Conservation (phyloP, 2,888 invertebrate genomes). For the Phyllotreta striolata region DNA sequence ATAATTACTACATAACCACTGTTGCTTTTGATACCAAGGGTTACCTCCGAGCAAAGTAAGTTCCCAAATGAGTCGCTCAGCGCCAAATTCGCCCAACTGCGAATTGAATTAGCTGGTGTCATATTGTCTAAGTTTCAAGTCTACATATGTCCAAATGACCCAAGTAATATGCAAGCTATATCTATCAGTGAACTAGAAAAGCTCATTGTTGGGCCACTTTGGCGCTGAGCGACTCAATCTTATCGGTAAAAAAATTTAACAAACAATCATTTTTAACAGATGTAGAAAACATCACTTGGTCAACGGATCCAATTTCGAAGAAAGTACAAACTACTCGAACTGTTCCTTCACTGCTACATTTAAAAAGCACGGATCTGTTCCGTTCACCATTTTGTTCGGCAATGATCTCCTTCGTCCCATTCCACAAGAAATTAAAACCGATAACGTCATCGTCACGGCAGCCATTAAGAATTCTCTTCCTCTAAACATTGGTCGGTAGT, state of each 20-base stretch:
- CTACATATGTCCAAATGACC: too few species aligned
- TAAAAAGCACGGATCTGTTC: constrained; percentile 6
- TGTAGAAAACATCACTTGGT: constrained; percentile 30
- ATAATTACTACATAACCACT: constrained; percentile 19
- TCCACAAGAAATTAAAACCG: constrained; percentile 15
- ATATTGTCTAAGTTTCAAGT: too few species aligned
- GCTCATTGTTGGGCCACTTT: too few species aligned
- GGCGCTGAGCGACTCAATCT: too few species aligned
- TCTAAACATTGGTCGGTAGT: constrained; percentile 31
- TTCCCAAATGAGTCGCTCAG: too few species aligned
- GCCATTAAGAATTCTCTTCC: constrained; percentile 29
- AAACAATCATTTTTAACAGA: constrained; percentile 19
- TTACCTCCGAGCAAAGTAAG: constrained; percentile 28
- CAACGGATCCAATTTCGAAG: constrained; percentile 11
- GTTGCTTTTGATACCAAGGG: constrained; percentile 29
- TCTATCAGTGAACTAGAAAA: too few species aligned
- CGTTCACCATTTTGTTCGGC: constrained; percentile 33
- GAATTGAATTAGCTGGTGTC: too few species aligned
- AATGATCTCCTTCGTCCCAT: constrained; percentile 24
- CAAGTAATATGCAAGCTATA: too few species aligned
- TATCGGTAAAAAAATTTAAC: background rate
- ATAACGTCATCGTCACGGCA: constrained; percentile 30
- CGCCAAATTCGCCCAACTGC: too few species aligned
- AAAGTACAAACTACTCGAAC: constrained; percentile 1
- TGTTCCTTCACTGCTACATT: constrained; percentile 34